Evolutionary conservation across 2,797 vertebrate species (phyloP), one percentile per base, ranked within the genome.

Genomic region (Fratercula arctica): DNA sequence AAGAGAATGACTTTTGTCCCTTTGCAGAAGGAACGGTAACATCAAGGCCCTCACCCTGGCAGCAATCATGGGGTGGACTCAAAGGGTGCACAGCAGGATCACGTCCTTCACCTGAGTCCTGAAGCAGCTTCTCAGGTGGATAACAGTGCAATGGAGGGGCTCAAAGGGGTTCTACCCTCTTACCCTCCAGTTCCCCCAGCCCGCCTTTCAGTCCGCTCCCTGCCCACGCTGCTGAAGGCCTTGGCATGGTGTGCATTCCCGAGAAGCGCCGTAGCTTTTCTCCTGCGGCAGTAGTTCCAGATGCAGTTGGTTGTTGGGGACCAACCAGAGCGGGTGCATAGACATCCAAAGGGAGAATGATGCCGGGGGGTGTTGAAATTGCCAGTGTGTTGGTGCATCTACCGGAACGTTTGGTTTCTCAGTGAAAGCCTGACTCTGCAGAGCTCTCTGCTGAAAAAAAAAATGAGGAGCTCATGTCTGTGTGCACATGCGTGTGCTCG

Each of bases 161-260:
- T 91, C 57, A 26, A 10, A 54, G 24, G 6, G 18, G 3, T 54
- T 66, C 56, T 37, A 4, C 67, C 39, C 50, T 74, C 45, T 79
- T 16, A n/a, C 14, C 6, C 15, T 48, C 5, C 21, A 25, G 25
- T 26, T 28, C 4, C 18, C 28, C 33, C 19, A 82, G 28, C 33
- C 29, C 29, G 6, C 43, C n/a, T 41, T 21, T 29, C 67, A 11
- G 3, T 11, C 73, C 41, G 29, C 60, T 60, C 53, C 43, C 53
- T 31, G 28, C 46, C 25, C 31, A 15, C 2, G 0, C 41, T 39
- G 25, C 43, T 63, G 33, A 6, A 43, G 16, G 3, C 37, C 28
- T 26, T 14, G 16, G 5, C 17, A 6, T 1, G 4, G 3, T 13
- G 24, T 26, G 16, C 21, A 4, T 26, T 31, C 28, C 20, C 21